Evolutionary conservation across 2,113 vertebrate species (phyloP).

Genomic region (Megaleporinus macrocephalus): DNA sequence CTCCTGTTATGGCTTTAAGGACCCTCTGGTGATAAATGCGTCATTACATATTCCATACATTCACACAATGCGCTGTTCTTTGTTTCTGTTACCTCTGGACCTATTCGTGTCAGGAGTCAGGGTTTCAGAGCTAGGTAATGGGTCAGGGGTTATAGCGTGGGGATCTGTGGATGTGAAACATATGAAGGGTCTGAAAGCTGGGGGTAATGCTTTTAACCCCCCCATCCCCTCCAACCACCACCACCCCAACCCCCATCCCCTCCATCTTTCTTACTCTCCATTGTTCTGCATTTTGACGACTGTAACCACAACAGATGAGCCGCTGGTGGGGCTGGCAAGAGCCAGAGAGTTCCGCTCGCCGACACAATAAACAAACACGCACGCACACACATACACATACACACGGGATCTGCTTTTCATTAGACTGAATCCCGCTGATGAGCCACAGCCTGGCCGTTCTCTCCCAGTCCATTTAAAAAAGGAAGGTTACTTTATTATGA

Average conservation of each 20-base stretch:
- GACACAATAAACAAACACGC: conserved; percentile 59
- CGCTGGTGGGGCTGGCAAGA: conserved; percentile 45
- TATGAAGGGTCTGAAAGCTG: conserved; percentile 19
- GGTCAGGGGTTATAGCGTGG: conserved; percentile 31
- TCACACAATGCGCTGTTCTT: not conserved
- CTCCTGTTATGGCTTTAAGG: not conserved
- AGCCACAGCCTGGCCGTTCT: conserved; percentile 40
- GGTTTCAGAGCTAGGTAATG: conserved; percentile 41
- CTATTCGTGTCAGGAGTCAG: conserved; percentile 29
- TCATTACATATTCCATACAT: conserved; percentile 59
- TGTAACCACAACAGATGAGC: conserved; percentile 66
- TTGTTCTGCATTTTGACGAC: conserved; percentile 66
- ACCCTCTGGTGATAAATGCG: conserved; percentile 5
- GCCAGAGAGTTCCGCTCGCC: conserved; percentile 50
- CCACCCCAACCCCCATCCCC: not conserved
- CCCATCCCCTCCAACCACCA: not conserved
- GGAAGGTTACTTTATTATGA: conserved; percentile 55
- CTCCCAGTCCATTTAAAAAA: conserved; percentile 44
- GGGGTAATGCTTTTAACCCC: not conserved
- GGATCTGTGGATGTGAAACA: conserved; percentile 37
- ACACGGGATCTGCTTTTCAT: conserved; percentile 55
- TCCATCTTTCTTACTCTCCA: conserved; percentile 31
- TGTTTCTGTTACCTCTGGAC: conserved; percentile 36
- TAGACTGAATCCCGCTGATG: conserved; percentile 54
- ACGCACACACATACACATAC: conserved; percentile 38